Evolutionary conservation across 2,888 invertebrate genomes (phyloP), one percentile per base, ranked within the genome.

Genomic region (Andrena chrysosceles): DNA sequence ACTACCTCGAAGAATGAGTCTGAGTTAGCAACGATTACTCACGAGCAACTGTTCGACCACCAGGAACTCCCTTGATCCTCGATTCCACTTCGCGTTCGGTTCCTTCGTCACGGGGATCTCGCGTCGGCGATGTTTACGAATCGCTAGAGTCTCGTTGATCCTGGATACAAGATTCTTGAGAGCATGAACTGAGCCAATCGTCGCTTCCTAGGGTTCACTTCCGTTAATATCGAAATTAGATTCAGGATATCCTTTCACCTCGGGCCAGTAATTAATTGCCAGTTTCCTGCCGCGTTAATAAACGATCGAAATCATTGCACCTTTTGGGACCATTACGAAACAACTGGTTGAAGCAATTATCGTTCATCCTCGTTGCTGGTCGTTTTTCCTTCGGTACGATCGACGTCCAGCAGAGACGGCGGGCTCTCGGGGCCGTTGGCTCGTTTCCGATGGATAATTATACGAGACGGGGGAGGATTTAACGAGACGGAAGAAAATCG

Each of bases 171-270:
- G 74, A 63, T 86, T 73, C 59, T 77, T 73, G 67, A 78, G 66
- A 80, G 73, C 77, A 80, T 71, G 62, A 63, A 63, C 63, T 68
- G 67, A 81, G 62, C 31, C 73, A 56, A 60, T 74, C 75, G 49
- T 67, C 26, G 52, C 63, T 56, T 66, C 56, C 63, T 75, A 33
- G 52, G 54, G 48, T 71, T 70, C 67, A 69, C 79, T 77, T 72
- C 48, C 77, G 56, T 79, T 74, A 59, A 83, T 69, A 66, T 83
- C 78, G 69, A 77, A 85, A 85, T 85, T 85, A 85, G 73, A 82
- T 86, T 76, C 29, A 35, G 33, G 29, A 29, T 49, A 8, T 80
- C 59, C 42, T 42, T 23, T 54, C 66, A 35, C n/a, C 64, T 62
- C 7, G 35, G 20, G 48, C 63, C 13, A 42, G 42, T 82, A 77